Base-by-base conservation (phyloP, 2,113 vertebrate genomes). In the Acinonyx jubatus region DNA sequence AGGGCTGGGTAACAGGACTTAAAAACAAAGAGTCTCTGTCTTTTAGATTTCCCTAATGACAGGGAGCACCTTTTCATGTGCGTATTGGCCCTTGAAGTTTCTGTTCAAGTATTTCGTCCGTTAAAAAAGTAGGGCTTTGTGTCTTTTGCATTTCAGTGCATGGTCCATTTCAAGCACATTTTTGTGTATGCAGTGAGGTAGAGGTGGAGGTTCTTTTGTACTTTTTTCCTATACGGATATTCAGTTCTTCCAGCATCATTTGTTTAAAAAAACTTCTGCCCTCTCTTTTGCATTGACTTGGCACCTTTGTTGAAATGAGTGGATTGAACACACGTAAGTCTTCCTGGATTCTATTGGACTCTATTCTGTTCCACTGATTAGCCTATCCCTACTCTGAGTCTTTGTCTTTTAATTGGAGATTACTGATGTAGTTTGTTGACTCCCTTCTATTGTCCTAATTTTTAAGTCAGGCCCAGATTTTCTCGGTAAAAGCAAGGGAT, bases 381-480 rank as follows among this genome's bases (percentile, higher is more conserved):
- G 90, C 38, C 29, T 81, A 38, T 73, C 66, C 71, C 96, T 82
- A 63, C 36, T 83, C 91, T 66, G 38, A 80, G 83, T 86, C 66
- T 90, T 80, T 91, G 82, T 93, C 61, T 90, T 94, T 84, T 82
- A 94, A 92, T 55, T 81, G 93, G 88, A 90, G 83, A 55, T 94
- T 97, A 85, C 94, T 93, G 91, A 92, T 63, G 41, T 23, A 73
- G 48, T 79, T 69, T 83, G 84, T 92, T 88, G 90, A 89, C 52
- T 96, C 29, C 41, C 71, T 74, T 86, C 38, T 83, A 1, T 65
- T 79, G 89, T 38, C 80, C 93, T 83, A 38, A 94, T 97, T 94
- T 87, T 85, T 91, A 95, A 79, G 90, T 91, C 61, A 95, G 96
- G 66, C 27, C 41, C 48, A 68, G 12, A 83, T 74, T 95, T 86